Evolutionary conservation across 37 sponge, comb jelly and placozoan genomes (phyloP), one percentile per base, ranked within the genome.

Genomic region (Axinella damicornis): DNA sequence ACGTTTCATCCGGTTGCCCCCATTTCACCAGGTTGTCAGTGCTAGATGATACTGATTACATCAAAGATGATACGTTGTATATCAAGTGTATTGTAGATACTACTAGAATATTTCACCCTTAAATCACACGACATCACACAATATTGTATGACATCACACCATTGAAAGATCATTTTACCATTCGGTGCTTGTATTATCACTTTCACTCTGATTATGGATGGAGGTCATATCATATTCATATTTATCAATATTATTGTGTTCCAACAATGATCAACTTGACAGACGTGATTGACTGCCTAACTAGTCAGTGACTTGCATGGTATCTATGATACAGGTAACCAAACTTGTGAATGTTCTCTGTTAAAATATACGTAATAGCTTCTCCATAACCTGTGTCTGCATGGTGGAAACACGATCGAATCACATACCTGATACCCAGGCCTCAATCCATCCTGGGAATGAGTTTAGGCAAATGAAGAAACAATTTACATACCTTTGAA

Each of bases 1-100:
- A 95, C 87, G 90, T 95, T 21, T 91, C 95, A 18, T 84, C 85
- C 5, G 95, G 95, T 1, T 90, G 91, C 38, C 95, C 91, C 0
- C 77, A 82, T 57, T 94, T 94, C 80, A 57, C 81, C 28, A 79
- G 78, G 62, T 70, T 93, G 6, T 37, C 62, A 19, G 54, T 78
- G 16, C 78, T 94, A 25, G 90, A 94, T 32, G 80, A 89, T 52
- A 33, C 32, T 0, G 61, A 39, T 39, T 94, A 94, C 68, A 85
- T 84, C 11, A 94, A 93, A 41, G 81, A 90, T 65, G 87, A 94
- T 38, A 84, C 87, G 0, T 79, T 94, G 77, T 94, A 83, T 73
- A 74, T 94, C 37, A 87, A 87, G 40, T 79, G 85, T 65, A 77
- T 82, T 65, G 84, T 93, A 31, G 94, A 93, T 60, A 89, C 89